Evolutionary conservation across 1,140 invertebrate species (phyloP), one percentile per base, ranked within the genome.

Genomic region (Thaumatotibia leucotreta): DNA sequence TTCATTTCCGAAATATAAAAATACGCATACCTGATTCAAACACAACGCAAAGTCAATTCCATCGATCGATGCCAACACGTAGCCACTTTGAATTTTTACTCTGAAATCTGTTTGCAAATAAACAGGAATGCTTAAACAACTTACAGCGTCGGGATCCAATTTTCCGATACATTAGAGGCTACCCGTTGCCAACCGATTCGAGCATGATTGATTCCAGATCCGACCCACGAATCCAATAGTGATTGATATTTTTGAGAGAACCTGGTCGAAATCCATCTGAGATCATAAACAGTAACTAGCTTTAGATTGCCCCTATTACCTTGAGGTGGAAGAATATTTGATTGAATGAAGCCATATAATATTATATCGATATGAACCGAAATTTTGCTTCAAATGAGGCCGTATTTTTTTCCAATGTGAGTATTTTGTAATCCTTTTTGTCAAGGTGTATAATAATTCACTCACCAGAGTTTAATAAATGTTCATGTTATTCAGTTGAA

Each of bases 101-200:
- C 50, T 10, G 50, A 27, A 58, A 58, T 27, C 52, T 58, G 52
- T 58, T 29, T 29, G 23, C 52, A 29, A 58, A 58, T 58, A 58
- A 58, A 58, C 52, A 58, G 52, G 52, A 58, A 58, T 20, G 23
- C 52, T 58, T 58, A 58, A 58, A 27, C 52, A 58, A 58, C 52
- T 58, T 58, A 58, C 52, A 58, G 52, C 52, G 52, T 29, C 52
- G 52, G 52, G 52, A 58, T 63, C 50, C 81, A 83, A 83, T 83
- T 83, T 83, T 83, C 81, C 81, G 75, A 77, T 73, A 84, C 77
- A 84, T 84, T 84, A 82, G 73, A 69, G 20, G 32, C 29, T 49
- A 39, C 67, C 65, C 66, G 64, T 67, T 52, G 64, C 65, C 65
- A 65, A 39, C 22, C 52, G 14, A 65, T 58, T 33, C 35, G 63